Evolutionary conservation across 64 coral and sea anemone genomes (phyloP).

Genomic region (Hydrozoanthus tunicans): DNA sequence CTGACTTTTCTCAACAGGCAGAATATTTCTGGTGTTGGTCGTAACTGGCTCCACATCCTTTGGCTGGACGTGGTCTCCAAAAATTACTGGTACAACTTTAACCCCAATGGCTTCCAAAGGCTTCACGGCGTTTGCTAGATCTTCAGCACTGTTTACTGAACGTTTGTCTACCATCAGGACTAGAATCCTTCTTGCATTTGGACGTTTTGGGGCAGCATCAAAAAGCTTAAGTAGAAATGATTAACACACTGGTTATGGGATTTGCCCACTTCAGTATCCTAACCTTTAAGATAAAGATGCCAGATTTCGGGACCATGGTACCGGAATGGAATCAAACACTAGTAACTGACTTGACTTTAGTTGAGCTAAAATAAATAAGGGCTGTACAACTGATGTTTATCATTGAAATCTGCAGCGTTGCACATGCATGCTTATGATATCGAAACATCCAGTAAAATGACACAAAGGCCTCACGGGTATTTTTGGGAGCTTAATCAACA

Average conservation of each 20-base stretch:
- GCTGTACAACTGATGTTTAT: too few species aligned
- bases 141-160: slow-evolving; percentile 46
- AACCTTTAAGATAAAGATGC: too few species aligned
- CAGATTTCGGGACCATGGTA: too few species aligned
- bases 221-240: not conserved
- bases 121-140: slow-evolving; percentile 40
- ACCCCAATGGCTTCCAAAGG: slow-evolving; percentile 39
- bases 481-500: too few species aligned
- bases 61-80: slow-evolving; percentile 38
- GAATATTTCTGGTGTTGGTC: slow-evolving; percentile 63
- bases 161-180: slow-evolving; percentile 75
- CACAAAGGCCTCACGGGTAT: too few species aligned
- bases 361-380: too few species aligned
- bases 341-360: too few species aligned
- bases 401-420: too few species aligned
- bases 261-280: too few species aligned
- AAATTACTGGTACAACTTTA: slow-evolving; percentile 65
- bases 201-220: slow-evolving; percentile 44
- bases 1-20: slow-evolving; percentile 48
- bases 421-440: too few species aligned
- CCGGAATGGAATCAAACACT: too few species aligned
- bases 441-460: too few species aligned
- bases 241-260: not conserved
- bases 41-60: slow-evolving; percentile 55
- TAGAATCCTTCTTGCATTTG: slow-evolving; percentile 64